phyloP scores from a whole-genome alignment of 2,113 vertebrate genomes.

The Caretta caretta region DNA sequence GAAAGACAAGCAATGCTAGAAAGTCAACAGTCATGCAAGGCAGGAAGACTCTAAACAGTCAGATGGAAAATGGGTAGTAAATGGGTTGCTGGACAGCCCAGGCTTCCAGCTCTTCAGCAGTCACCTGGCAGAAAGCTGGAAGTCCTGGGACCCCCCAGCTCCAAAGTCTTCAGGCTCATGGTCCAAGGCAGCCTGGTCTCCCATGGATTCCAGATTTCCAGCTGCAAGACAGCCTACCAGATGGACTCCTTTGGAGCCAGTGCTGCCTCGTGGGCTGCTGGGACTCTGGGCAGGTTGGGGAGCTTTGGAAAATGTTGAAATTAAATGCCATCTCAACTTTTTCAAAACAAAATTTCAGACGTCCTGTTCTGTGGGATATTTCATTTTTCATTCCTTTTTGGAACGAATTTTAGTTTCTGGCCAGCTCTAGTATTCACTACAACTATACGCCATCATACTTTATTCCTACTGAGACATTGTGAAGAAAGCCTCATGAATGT shows the following conservation, averaged over 20 bases:
- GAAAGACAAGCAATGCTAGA: accelerated
- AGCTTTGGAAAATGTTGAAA: background rate
- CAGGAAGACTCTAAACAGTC: background rate
- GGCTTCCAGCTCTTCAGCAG: background rate
- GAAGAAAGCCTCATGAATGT: background rate
- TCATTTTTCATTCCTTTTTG: background rate
- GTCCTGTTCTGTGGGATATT: accelerated
- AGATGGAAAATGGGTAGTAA: background rate
- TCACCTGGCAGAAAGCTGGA: accelerated
- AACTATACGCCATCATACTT: background rate
- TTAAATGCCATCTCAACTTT: background rate
- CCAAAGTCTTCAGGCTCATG: background rate
- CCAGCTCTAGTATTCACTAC: background rate
- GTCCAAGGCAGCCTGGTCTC: background rate
- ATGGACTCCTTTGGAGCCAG: background rate
- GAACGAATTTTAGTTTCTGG: background rate
- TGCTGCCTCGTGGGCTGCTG: background rate
- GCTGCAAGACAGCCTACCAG: background rate
- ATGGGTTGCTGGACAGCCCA: background rate
- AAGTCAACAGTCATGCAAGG: background rate
- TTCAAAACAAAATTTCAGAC: background rate
- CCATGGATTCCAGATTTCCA: background rate
- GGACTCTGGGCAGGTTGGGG: background rate
- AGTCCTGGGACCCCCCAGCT: background rate
- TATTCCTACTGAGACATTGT: background rate